phyloP scores from a whole-genome alignment of 2,888 invertebrate genomes.

The Drosophila setosimentum region DNA sequence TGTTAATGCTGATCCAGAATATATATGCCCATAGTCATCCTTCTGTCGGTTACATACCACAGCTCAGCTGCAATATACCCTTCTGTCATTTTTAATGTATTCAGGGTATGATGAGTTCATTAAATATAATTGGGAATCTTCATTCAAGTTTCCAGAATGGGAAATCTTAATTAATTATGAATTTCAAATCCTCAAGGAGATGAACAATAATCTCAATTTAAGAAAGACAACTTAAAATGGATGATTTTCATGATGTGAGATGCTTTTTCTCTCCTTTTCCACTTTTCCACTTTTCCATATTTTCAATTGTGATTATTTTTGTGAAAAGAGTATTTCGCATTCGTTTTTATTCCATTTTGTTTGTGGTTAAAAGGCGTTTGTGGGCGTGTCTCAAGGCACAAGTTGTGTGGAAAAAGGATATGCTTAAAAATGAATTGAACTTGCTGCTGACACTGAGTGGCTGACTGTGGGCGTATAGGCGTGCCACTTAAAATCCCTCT shows the following conservation, averaged over 20 bases:
- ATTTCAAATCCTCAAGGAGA: background rate
- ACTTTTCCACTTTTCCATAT: background rate
- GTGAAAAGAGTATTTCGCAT: background rate
- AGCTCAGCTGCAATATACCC: background rate
- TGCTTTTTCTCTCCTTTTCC: background rate
- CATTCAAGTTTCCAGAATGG: background rate
- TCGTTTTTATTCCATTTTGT: background rate
- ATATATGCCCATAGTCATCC: background rate
- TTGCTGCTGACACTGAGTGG: constrained; percentile 65
- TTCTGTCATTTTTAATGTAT: background rate
- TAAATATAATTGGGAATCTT: background rate
- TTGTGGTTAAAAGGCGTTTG: background rate
- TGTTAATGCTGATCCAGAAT: background rate
- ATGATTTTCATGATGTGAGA: background rate
- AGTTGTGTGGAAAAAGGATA: constrained; percentile 61
- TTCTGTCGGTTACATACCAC: background rate
- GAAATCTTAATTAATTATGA: background rate
- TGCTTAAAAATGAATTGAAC: constrained; percentile 77
- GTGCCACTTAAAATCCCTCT: constrained; percentile 12
- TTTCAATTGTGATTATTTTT: background rate
- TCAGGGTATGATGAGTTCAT: background rate
- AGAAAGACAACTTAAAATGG: background rate
- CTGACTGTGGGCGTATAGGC: constrained; percentile 20
- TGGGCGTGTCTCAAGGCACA: constrained; percentile 29
- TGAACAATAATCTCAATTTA: background rate